Conservation (phyloP, 2,797 vertebrate species). For the Hydrocynus forskahlii region DNA sequence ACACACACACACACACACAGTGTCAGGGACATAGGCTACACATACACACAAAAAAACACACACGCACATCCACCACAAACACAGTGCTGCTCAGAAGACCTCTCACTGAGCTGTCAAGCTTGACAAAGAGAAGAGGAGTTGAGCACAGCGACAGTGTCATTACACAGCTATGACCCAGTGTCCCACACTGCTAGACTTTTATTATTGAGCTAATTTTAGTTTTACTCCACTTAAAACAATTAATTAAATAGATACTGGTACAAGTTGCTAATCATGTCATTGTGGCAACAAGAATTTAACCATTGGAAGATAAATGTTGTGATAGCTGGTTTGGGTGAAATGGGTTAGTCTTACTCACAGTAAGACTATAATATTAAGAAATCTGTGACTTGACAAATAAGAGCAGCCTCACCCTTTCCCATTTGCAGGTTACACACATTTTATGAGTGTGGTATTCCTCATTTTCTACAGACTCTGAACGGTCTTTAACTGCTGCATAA, state of each 20-base stretch:
- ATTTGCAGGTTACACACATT: conserved; percentile 36
- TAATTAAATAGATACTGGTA: neutral
- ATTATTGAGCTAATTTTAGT: neutral
- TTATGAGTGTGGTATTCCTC: conserved; percentile 46
- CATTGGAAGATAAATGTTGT: neutral
- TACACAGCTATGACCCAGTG: conserved; percentile 4
- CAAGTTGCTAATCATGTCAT: neutral
- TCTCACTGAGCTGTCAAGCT: conserved; percentile 28
- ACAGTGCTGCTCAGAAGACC: conserved; percentile 27
- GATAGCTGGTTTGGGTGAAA: no score
- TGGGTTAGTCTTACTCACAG: no score
- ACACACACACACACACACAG: conserved; percentile 20
- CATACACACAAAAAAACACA: conserved; percentile 27
- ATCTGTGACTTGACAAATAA: conserved; percentile 44
- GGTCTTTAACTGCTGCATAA: neutral
- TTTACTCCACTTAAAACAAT: neutral
- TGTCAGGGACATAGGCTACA: conserved; percentile 30
- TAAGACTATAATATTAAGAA: no score
- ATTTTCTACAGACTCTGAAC: conserved; percentile 43
- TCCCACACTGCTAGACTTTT: neutral
- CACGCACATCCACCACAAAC: conserved; percentile 27
- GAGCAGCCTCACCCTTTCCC: conserved; percentile 53
- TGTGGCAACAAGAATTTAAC: neutral
- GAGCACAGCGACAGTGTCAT: neutral
- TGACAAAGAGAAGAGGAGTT: conserved; percentile 44